These are phyloP conservation scores for Sarcophaga variegata DNA, from an alignment of 2,888 invertebrate genomes.

Conservation along the genomic window DNA sequence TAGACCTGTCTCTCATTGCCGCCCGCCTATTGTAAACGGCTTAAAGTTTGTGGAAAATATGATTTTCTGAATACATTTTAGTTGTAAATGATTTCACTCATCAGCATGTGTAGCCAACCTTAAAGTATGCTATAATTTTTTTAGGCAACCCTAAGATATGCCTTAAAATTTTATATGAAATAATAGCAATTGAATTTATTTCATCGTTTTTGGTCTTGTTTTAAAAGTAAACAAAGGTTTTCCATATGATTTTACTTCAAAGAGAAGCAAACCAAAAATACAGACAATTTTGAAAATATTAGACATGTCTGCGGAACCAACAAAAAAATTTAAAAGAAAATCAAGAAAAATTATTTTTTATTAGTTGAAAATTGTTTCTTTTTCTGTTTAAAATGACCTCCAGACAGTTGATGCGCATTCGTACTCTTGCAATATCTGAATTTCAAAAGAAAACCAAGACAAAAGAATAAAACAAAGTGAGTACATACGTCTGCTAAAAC, in stretches of 20 bases:
- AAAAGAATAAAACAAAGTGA: slow-evolving; percentile 15
- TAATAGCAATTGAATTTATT: neutral
- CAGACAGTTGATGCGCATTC: slow-evolving; percentile 52
- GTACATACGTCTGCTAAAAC: neutral
- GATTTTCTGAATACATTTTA: too few species aligned
- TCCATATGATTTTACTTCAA: neutral
- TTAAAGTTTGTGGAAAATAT: too few species aligned
- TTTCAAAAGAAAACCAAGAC: neutral
- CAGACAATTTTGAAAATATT: too few species aligned
- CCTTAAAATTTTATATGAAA: slow-evolving; percentile 1
- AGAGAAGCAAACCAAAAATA: too few species aligned
- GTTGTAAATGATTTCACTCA: too few species aligned
- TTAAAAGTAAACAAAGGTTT: neutral
- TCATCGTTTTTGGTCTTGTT: too few species aligned
- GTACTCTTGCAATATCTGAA: neutral
- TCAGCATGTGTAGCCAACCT: too few species aligned
- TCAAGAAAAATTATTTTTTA: neutral
- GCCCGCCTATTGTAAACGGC: too few species aligned
- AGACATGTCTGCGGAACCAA: slow-evolving; percentile 28
- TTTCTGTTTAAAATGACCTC: slow-evolving; percentile 51
- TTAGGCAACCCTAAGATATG: neutral
- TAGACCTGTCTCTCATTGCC: too few species aligned
- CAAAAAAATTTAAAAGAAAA: neutral
- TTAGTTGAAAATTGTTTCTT: slow-evolving; percentile 7
- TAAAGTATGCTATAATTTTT: neutral